These are phyloP conservation scores for Lerista edwardsae DNA, from an alignment of 2,797 vertebrate genomes.

Conservation along the genomic window DNA sequence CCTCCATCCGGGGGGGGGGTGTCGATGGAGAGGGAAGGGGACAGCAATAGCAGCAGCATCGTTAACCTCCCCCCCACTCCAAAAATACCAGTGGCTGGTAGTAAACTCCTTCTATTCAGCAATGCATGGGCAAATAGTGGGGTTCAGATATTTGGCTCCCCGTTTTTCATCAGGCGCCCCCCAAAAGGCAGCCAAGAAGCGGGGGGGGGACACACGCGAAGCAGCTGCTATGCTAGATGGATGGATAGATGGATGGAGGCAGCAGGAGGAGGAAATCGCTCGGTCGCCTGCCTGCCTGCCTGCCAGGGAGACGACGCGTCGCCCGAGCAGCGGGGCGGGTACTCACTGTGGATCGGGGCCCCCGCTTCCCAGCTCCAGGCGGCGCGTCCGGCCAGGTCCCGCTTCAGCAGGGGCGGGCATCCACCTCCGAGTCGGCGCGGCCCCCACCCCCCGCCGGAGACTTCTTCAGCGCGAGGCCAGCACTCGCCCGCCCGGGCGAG, in stretches of 20 bases:
- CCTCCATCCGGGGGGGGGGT: slow-evolving; percentile 17
- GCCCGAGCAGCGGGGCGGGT: slow-evolving; percentile 16
- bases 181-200: neutral
- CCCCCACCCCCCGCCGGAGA: neutral
- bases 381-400: slow-evolving; percentile 50
- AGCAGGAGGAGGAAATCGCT: neutral
- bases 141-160: neutral
- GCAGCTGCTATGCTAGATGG: neutral
- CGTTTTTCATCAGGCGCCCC: neutral
- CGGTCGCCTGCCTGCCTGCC: too few relatives aligned
- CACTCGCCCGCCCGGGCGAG: slow-evolving; percentile 51
- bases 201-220: too few relatives aligned
- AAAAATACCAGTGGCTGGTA: neutral
- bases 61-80: neutral
- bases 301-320: too few relatives aligned
- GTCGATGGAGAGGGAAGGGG: neutral
- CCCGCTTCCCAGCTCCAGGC: slow-evolving; percentile 28
- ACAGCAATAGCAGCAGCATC: too few relatives aligned
- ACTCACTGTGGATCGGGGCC: slow-evolving; percentile 68
- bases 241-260: too few relatives aligned
- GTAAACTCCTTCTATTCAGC: slow-evolving; percentile 42
- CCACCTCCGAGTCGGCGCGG: too few relatives aligned
- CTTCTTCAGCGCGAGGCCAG: slow-evolving; percentile 31
- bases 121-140: neutral
- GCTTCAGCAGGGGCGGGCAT: slow-evolving; percentile 29